Evolutionary conservation across 2,797 vertebrate genomes (phyloP).

Genomic region (Masticophis lateralis): DNA sequence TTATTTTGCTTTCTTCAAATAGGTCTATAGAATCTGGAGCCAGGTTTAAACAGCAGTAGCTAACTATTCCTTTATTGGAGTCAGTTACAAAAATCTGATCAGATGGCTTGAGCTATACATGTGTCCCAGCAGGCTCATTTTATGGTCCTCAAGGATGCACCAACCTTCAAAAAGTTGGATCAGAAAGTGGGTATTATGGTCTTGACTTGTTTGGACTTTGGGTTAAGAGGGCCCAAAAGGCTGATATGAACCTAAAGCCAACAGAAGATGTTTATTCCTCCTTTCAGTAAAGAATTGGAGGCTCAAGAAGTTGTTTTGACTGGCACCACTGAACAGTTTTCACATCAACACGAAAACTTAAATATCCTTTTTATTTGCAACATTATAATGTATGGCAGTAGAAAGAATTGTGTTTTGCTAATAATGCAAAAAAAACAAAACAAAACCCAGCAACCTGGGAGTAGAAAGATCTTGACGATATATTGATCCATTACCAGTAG

Average conservation of each 20-base stretch:
- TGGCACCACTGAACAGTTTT: not conserved
- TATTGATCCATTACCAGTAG: not conserved
- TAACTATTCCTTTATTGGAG: not conserved
- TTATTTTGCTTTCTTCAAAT: not conserved
- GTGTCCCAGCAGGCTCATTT: not conserved
- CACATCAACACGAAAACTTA: not conserved
- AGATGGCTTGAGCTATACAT: not conserved
- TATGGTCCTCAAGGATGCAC: not conserved
- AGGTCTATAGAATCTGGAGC: not conserved
- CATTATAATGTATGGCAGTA: no score
- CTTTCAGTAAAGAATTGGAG: not conserved
- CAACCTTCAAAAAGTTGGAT: not conserved
- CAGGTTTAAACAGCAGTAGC: not conserved
- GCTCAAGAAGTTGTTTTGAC: not conserved
- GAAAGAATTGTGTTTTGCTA: not conserved
- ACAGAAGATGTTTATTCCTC: not conserved
- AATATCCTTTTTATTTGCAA: not conserved
- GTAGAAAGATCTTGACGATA: not conserved
- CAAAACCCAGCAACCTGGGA: not conserved
- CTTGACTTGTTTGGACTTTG: not conserved
- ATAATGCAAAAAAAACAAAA: not conserved
- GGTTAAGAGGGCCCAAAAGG: not conserved
- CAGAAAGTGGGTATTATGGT: not conserved
- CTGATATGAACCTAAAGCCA: not conserved
- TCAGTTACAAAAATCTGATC: not conserved